Evolutionary conservation across 1,140 invertebrate genomes (phyloP), one percentile per base, ranked within the genome.

Genomic region (Rhopalosiphum padi): DNA sequence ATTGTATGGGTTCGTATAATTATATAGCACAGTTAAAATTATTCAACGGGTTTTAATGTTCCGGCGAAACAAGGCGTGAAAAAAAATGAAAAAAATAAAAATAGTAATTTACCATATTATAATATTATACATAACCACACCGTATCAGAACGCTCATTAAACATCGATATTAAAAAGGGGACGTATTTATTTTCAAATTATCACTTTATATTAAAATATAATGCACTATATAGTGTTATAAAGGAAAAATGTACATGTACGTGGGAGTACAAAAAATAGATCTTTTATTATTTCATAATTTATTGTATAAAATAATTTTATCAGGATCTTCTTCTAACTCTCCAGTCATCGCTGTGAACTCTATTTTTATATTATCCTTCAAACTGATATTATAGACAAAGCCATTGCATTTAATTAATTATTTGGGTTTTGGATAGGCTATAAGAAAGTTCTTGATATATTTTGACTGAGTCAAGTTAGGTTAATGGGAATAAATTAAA

Each of bases 21-120:
- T 86, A 86, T 86, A 46, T 86, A 48, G 86, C 21, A n/a, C 15
- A 30, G 86, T 87, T 25, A 87, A 87, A 87, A 87, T 87, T 87
- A 87, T 87, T 87, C 86, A n/a, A 87, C 86, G 86, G 46, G 46
- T 87, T 35, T 51, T 87, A 48, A 87, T n/a, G 86, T 87, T 87
- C 86, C 22, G 37, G 46, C 86, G 30, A 48, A 87, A 87, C 86
- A 48, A 87, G 86, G 86, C 86, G 86, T 87, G 86, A 87, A 87
- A 87, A 87, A 21, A 48, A 87, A 86, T 11, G 82, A 11, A 41
- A 37, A 83, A 51, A 51, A 51, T n/a, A 43, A 37, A 37, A 86
- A 86, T 46, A 86, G 41, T 46, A 46, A 86, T 86, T 86, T 30
- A 86, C 85, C 41, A 41, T 68, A 68, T 68, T 30, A 30, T 60